A percentile compares a stretch with the other conserved stretches of the same genome.
Evolutionary conservation across 2,113 vertebrate species (phyloP).

Genomic region (Thunnus maccoyii): DNA sequence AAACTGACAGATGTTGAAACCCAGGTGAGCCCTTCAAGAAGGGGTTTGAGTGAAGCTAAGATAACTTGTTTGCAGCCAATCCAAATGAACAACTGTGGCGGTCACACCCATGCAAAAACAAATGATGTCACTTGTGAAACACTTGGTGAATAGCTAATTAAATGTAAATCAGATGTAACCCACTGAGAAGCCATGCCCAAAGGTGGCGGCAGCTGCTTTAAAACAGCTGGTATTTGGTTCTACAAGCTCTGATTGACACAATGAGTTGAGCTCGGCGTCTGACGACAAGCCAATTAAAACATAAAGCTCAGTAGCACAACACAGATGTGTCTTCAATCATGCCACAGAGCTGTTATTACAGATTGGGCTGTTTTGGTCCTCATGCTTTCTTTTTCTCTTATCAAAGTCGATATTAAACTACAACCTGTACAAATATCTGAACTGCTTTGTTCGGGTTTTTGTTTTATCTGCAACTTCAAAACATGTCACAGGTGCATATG

Average conservation of each 20-base stretch:
- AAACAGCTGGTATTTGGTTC: slow-evolving; percentile 63
- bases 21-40: slow-evolving; percentile 77
- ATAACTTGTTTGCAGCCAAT: slow-evolving; percentile 31
- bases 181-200: slow-evolving; percentile 46
- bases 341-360: slow-evolving; percentile 76
- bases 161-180: slow-evolving; percentile 62
- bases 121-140: slow-evolving; percentile 32
- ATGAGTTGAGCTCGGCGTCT: slow-evolving; percentile 51
- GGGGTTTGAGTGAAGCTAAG: neutral
- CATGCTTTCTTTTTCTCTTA: slow-evolving; percentile 58
- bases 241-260: slow-evolving; percentile 63
- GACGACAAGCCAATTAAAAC: slow-evolving; percentile 76
- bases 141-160: slow-evolving; percentile 48
- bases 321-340: slow-evolving; percentile 75
- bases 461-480: slow-evolving; percentile 73
- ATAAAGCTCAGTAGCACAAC: slow-evolving; percentile 68
- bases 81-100: slow-evolving; percentile 26
- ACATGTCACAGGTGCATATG: slow-evolving; percentile 59
- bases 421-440: slow-evolving; percentile 79
- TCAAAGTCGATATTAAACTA: slow-evolving; percentile 57
- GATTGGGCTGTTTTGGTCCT: slow-evolving; percentile 66
- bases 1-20: slow-evolving; percentile 85
- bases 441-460: slow-evolving; percentile 52
- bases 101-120: slow-evolving; percentile 35
- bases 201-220: slow-evolving; percentile 46